Conservation (phyloP, 2,113 vertebrate species). For the Conger conger region DNA sequence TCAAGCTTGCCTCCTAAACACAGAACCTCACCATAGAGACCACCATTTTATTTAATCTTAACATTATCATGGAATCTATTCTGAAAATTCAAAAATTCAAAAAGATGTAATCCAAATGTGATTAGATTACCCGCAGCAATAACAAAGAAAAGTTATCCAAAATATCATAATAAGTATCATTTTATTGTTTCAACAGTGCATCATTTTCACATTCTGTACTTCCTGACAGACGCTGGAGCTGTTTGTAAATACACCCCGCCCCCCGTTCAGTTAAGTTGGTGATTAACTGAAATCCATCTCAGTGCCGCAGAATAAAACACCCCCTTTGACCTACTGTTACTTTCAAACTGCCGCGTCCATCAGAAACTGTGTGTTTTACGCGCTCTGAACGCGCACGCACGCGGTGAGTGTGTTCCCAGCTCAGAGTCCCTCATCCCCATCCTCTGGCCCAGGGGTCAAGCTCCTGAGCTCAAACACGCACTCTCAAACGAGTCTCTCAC, state of each 20-base stretch:
- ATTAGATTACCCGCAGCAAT: too few relatives aligned
- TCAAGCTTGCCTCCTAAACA: too few relatives aligned
- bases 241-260: neutral
- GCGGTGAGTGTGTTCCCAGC: neutral
- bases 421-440: neutral
- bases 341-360: neutral
- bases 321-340: neutral
- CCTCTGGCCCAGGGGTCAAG: neutral
- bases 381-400: neutral
- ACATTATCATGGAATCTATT: too few relatives aligned
- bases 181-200: too few relatives aligned
- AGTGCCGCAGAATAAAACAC: neutral
- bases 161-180: too few relatives aligned
- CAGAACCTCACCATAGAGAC: too few relatives aligned
- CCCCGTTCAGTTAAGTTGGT: neutral
- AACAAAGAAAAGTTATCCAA: too few relatives aligned
- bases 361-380: neutral
- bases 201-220: neutral
- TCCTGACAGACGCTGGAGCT: neutral
- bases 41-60: too few relatives aligned
- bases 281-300: neutral
- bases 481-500: neutral
- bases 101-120: too few relatives aligned
- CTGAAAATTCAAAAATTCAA: too few relatives aligned
- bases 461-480: neutral